Evolutionary conservation across 2,113 vertebrate species (phyloP).

Genomic region (Microtus montanus): DNA sequence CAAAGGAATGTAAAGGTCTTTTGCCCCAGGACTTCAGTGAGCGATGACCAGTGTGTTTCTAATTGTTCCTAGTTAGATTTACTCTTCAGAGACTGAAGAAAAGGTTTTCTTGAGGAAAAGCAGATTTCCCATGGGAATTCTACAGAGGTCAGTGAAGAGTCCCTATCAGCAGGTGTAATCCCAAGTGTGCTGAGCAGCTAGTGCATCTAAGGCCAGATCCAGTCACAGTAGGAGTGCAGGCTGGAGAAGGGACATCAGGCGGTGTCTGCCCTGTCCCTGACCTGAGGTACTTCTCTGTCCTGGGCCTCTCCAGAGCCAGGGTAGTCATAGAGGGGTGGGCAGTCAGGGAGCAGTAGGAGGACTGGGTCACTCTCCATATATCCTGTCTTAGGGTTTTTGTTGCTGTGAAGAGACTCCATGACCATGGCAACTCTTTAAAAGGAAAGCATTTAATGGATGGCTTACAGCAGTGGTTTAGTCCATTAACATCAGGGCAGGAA

Average conservation of each 20-base stretch:
- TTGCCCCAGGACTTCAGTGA: background rate
- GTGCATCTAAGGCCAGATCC: background rate
- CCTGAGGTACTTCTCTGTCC: background rate
- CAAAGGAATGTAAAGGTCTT: background rate
- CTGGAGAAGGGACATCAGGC: background rate
- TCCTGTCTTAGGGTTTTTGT: background rate
- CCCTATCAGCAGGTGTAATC: too few relatives aligned
- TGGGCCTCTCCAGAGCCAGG: background rate
- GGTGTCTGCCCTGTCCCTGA: background rate
- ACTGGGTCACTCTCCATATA: background rate
- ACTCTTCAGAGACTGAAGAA: background rate
- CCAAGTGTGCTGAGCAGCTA: background rate
- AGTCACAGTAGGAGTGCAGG: background rate
- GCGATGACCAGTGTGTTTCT: constrained; percentile 18
- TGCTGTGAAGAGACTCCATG: background rate
- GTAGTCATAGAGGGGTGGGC: background rate
- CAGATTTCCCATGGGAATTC: background rate
- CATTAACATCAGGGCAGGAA: too few relatives aligned
- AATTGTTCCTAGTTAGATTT: background rate
- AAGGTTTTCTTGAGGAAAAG: background rate
- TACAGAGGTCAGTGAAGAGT: background rate
- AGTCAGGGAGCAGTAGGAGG: background rate
- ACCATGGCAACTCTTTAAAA: too few relatives aligned
- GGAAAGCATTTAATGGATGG: too few relatives aligned
- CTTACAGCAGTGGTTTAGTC: too few relatives aligned